These are phyloP conservation scores for Muntiacus muntjak DNA, from an alignment of 2,113 vertebrate species.

Conservation along the genomic window DNA sequence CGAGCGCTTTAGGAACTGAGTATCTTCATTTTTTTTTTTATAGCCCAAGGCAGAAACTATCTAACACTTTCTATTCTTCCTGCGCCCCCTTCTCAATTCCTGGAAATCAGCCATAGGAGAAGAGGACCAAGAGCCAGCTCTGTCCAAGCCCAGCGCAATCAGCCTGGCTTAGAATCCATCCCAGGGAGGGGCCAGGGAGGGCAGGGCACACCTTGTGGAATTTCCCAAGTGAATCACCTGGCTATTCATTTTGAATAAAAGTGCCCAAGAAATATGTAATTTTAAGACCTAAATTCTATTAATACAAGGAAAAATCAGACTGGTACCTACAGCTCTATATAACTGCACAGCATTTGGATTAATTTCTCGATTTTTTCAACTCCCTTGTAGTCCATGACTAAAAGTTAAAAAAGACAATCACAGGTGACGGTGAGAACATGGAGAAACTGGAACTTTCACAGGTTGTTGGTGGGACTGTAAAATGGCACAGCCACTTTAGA, in stretches of 20 bases:
- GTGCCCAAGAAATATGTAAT: background rate
- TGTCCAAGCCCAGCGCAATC: fast-evolving
- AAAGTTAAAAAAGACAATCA: background rate
- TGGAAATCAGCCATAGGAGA: background rate
- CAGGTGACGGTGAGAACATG: background rate
- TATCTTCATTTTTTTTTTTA: background rate
- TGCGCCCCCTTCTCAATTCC: background rate
- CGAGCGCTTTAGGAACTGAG: background rate
- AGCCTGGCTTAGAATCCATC: background rate
- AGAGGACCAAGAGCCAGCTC: background rate
- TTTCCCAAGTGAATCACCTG: slow-evolving; percentile 32
- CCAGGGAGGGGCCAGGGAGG: background rate
- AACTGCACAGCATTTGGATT: background rate
- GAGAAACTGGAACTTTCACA: background rate
- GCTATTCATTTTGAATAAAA: background rate
- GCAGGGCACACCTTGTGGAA: background rate
- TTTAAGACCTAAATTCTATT: background rate
- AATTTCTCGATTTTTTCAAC: background rate
- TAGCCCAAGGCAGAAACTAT: background rate
- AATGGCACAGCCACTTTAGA: background rate
- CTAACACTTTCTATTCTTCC: background rate
- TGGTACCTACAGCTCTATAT: background rate
- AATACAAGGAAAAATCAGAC: background rate
- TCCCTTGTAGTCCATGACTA: background rate
- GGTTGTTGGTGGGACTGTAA: background rate